A percentile compares a stretch with the other conserved stretches of the same genome.
Evolutionary conservation across 2,888 invertebrate genomes (phyloP).

Genomic region (Lepidocyrtoides sp.): DNA sequence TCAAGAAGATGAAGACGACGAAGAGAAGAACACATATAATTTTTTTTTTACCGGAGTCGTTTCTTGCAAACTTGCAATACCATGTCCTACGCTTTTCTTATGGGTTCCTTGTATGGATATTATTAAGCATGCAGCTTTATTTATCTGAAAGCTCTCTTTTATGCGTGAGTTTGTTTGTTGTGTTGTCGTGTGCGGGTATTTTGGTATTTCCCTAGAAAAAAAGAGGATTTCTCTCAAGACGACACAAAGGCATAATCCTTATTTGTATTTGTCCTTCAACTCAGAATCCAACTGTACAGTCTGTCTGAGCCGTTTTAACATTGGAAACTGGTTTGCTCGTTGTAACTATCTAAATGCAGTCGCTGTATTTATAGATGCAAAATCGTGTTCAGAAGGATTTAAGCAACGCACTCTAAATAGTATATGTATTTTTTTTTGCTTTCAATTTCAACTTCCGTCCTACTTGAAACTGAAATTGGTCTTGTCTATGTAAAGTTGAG

Average conservation of each 20-base stretch:
- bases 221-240: constrained; percentile 7
- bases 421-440: not conserved
- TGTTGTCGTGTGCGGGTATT: constrained; percentile 15
- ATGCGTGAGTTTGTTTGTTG: not conserved
- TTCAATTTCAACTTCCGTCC: not conserved
- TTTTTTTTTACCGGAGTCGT: not conserved
- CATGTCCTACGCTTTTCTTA: not conserved
- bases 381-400: not conserved
- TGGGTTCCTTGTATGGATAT: not conserved
- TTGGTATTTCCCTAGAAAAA: not conserved
- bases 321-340: too few relatives aligned
- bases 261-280: constrained; percentile 47
- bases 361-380: not conserved
- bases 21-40: not conserved
- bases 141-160: not conserved
- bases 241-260: constrained; percentile 27
- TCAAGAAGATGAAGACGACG: not conserved
- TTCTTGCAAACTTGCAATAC: not conserved
- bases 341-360: too few relatives aligned
- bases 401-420: too few relatives aligned
- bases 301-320: not conserved
- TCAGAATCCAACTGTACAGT: not conserved
- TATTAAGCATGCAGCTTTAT: constrained; percentile 7
- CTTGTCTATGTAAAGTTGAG: constrained; percentile 18
- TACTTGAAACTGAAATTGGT: constrained; percentile 21